phyloP scores from a whole-genome alignment of 2,888 invertebrate species.

The Leistus spinibarbis region DNA sequence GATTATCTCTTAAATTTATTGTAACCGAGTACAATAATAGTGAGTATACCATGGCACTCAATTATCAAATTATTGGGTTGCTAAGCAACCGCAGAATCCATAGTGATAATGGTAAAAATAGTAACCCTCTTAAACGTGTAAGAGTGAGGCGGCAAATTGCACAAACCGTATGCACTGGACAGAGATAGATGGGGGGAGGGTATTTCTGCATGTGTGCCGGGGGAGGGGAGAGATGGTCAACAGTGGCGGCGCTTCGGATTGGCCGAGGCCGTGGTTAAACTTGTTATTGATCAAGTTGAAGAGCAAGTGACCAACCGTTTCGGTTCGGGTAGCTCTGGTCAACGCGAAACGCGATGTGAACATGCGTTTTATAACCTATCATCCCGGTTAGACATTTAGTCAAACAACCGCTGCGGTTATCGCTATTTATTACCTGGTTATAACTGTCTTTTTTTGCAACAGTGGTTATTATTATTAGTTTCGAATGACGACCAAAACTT shows the following conservation, averaged over 20 bases:
- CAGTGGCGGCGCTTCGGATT: conserved; percentile 26
- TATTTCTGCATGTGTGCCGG: neutral
- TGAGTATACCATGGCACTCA: neutral
- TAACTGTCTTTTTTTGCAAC: too few relatives aligned
- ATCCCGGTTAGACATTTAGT: too few relatives aligned
- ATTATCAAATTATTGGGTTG: conserved; percentile 18
- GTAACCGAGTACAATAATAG: conserved; percentile 6
- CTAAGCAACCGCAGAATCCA: conserved; percentile 12
- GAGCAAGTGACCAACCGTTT: neutral
- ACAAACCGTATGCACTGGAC: neutral
- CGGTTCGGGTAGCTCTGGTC: neutral
- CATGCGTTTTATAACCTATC: too few relatives aligned
- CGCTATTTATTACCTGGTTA: neutral
- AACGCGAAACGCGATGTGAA: neutral
- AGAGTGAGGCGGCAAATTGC: neutral
- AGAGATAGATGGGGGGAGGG: neutral
- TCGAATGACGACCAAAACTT: too few relatives aligned
- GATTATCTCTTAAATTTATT: too few relatives aligned
- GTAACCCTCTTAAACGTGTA: neutral
- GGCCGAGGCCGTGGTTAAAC: conserved; percentile 41
- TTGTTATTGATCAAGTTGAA: conserved; percentile 40
- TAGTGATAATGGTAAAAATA: neutral
- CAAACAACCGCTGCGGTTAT: neutral
- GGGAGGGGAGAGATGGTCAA: conserved; percentile 24
- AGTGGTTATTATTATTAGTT: too few relatives aligned